Evolutionary conservation across 2,797 vertebrate genomes (phyloP), one percentile per base, ranked within the genome.

Genomic region (Poeciliopsis paucimaculata): DNA sequence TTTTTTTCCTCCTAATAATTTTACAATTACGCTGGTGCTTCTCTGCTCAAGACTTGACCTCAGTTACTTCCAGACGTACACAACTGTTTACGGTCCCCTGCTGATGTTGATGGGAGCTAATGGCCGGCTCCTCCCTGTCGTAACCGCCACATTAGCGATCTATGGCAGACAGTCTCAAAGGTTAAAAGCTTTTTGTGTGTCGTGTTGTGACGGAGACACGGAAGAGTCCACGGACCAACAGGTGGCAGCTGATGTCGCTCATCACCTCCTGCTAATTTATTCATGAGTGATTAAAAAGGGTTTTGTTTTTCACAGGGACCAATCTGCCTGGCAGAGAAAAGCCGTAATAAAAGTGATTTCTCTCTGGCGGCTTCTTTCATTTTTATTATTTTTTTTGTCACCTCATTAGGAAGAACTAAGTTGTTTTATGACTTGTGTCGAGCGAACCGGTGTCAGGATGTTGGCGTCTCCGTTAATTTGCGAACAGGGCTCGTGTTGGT

Each of bases 101-200:
- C 45, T 53, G 23, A 74, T 70, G 31, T 46, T 57, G 82, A 72
- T 73, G 12, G 49, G 26, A 76, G 51, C 76, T 84, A 81, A 89
- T 87, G 82, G 84, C 31, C 77, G 23, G 5, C 82, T 89, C 86
- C 77, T 82, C 39, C 82, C 47, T 2, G 4, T 77, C 75, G 79
- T 89, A 84, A 90, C 84, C 31, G 2, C 1, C 5, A 34, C 20
- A 0, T 85, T 13, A 75, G 57, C 23, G 71, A 76, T 71, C 74
- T 77, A 70, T 41, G 72, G 82, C 76, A 82, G 80, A 86, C 84
- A 2, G 84, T 91, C 80, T 93, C 90, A 92, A 95, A 94, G 93
- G 90, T 94, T 89, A 87, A 88, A 86, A 84, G 78, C 79, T 47
- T 16, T 47, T 47, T 47, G 1, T 15, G 1, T 46, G 84, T 70